These are phyloP conservation scores for Cromileptes altivelis DNA, from an alignment of 2,113 vertebrate species.

Conservation along the genomic window DNA sequence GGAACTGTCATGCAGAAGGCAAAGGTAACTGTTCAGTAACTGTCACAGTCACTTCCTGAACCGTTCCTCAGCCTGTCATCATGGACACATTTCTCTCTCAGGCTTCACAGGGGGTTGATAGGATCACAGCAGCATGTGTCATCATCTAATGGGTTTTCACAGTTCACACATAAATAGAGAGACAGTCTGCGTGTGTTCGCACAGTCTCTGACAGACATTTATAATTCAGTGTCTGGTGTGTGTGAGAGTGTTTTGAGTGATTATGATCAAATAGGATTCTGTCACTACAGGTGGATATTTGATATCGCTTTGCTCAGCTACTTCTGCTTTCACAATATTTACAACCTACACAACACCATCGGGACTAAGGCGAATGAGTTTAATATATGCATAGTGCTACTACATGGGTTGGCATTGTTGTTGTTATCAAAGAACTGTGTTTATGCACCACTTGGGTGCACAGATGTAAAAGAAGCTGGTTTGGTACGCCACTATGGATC, in stretches of 20 bases:
- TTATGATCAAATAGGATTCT: not conserved
- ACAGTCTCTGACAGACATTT: not conserved
- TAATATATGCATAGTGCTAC: no score
- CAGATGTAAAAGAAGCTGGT: not conserved
- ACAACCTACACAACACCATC: not conserved
- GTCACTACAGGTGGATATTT: not conserved
- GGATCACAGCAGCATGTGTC: conserved; percentile 11
- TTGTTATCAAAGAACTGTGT: not conserved
- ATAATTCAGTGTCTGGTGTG: not conserved
- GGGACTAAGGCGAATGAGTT: not conserved
- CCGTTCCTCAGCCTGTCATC: not conserved
- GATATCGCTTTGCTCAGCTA: not conserved
- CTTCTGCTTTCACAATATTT: not conserved
- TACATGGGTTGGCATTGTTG: not conserved
- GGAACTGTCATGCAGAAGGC: conserved; percentile 96
- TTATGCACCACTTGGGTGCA: not conserved
- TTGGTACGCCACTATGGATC: not conserved
- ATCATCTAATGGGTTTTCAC: conserved; percentile 21
- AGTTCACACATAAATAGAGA: not conserved
- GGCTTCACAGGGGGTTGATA: conserved; percentile 15
- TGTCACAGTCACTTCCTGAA: not conserved
- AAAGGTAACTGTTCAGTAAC: conserved; percentile 85
- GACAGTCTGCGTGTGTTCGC: not conserved
- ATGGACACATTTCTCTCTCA: conserved; percentile 2
- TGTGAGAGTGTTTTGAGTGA: not conserved